phyloP scores from a whole-genome alignment of 2,888 invertebrate species.

The Junonia oenone region DNA sequence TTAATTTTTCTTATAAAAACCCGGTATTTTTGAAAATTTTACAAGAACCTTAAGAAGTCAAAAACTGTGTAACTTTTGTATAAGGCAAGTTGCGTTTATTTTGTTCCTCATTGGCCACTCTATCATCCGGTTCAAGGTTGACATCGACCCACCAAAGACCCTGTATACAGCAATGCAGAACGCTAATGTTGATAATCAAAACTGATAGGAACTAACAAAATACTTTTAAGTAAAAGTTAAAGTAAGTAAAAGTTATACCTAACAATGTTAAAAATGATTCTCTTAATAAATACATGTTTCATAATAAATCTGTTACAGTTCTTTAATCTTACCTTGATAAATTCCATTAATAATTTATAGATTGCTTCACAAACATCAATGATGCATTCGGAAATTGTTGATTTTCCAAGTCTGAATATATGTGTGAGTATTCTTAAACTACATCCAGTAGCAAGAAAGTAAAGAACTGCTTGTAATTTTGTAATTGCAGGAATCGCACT shows the following conservation, averaged over 20 bases:
- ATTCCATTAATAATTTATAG: conserved; percentile 14
- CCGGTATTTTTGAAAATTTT: too few species aligned
- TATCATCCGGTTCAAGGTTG: too few species aligned
- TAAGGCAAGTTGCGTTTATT: too few species aligned
- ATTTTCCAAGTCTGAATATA: conserved; percentile 33
- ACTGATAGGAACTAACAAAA: not conserved
- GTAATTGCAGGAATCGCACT: too few species aligned
- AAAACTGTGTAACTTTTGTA: too few species aligned
- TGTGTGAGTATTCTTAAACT: conserved; percentile 25
- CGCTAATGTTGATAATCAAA: not conserved
- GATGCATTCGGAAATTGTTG: conserved; percentile 32
- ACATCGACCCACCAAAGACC: too few species aligned
- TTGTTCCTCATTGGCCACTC: too few species aligned
- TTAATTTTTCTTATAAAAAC: too few species aligned
- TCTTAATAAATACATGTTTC: not conserved
- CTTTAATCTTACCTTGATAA: not conserved
- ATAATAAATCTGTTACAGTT: not conserved
- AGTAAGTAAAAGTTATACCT: not conserved
- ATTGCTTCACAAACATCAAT: conserved; percentile 33
- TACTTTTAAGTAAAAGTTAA: not conserved
- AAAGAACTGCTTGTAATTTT: too few species aligned
- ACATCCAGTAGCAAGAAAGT: too few species aligned
- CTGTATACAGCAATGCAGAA: conserved; percentile 8
- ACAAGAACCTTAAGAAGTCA: too few species aligned
- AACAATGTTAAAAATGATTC: not conserved